Conservation (phyloP, 2,888 invertebrate genomes). For the Cepaea hortensis region DNA sequence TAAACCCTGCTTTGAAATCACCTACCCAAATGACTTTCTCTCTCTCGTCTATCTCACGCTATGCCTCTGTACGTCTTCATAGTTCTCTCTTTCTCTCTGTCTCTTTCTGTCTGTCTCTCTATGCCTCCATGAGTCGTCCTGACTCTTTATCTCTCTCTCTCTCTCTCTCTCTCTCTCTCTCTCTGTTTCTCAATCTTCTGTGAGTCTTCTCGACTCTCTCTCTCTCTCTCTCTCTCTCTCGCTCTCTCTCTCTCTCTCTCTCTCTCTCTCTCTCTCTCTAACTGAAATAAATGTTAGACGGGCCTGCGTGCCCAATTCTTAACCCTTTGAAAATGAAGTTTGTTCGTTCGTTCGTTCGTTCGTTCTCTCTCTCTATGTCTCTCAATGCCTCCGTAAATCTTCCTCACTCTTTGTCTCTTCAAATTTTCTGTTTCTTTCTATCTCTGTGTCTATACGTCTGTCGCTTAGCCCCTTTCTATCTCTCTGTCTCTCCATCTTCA, state of each 20-base stretch:
- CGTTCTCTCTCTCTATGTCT: too few relatives aligned
- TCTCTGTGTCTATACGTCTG: not conserved
- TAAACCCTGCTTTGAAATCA: too few relatives aligned
- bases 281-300: too few relatives aligned
- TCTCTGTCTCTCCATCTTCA: not conserved
- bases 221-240: too few relatives aligned
- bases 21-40: not conserved
- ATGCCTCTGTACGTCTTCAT: not conserved
- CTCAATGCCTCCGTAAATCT: not conserved
- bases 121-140: not conserved
- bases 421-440: not conserved
- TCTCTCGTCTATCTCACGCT: constrained; percentile 1
- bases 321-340: too few relatives aligned
- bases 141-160: too few relatives aligned
- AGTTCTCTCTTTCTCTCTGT: not conserved
- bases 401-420: not conserved
- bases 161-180: not conserved
- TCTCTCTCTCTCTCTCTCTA: too few relatives aligned
- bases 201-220: not conserved
- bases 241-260: too few relatives aligned
- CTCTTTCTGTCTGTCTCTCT: not conserved
- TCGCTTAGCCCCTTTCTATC: not conserved
- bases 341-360: too few relatives aligned
- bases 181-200: not conserved
- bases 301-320: too few relatives aligned